Base-by-base conservation (phyloP, 2,113 vertebrate species). In the Recurvirostra avosetta region DNA sequence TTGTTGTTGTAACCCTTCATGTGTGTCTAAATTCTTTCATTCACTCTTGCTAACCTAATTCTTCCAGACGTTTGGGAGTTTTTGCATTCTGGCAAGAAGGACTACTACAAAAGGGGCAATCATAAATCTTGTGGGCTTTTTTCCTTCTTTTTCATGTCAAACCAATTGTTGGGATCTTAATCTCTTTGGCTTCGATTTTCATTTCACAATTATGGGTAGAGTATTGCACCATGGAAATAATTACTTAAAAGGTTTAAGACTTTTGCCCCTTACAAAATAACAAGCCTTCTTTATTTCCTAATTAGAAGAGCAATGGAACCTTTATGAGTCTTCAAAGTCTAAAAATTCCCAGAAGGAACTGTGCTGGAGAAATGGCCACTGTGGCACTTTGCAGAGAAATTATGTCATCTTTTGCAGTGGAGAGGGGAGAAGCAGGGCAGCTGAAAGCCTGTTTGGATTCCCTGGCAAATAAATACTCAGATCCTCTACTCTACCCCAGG, bases 231-330 rank as follows among this genome's bases (percentile, higher is more conserved):
- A 72, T 78, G 47, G 80, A 95, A 97, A 92, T 74, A 81, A 76
- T 76, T 93, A 34, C 53, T 93, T 90, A 30, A 67, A 84, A 88
- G 6, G 21, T 47, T 92, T 63, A 55, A 86, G 41, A 36, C 55
- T 50, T 96, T 75, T 90, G 22, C 67, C 65, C 56, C 74, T 91
- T 66, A 45, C 26, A 71, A 80, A 95, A 92, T 58, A 95, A 84
- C 1, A 4, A 74, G 47, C 58, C 41, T 36, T 62, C 72, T 84
- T 95, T 90, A 88, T 85, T 94, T 94, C 76, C 58, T 73, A 95
- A 90, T 95, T 93, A 93, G 76, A 94, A 89, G 49, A 72, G 71
- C 79, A 92, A 93, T 25, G 14, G 91, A 86, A 88, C 26, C 67
- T 92, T 95, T 88, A 81, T 45, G 82, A 92, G 47, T 77, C 56